Conservation (phyloP, 2,797 vertebrate genomes). For the Parambassis ranga region DNA sequence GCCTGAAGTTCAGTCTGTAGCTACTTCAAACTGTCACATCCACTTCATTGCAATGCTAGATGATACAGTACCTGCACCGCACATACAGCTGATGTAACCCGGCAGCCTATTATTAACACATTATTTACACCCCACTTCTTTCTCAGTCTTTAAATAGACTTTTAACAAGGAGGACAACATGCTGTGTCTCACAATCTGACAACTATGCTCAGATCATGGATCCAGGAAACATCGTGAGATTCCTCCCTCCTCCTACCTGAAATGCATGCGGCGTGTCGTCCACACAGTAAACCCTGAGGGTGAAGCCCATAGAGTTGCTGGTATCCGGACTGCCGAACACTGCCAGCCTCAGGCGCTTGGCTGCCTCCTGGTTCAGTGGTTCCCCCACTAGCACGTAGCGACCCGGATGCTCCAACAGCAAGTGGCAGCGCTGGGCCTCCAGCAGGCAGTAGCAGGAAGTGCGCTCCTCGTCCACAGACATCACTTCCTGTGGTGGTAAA, state of each 20-base stretch:
- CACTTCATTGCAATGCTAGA: neutral
- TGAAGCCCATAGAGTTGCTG: conserved; percentile 90
- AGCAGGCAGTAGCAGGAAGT: conserved; percentile 96
- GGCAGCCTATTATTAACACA: neutral
- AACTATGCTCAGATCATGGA: neutral
- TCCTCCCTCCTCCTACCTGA: conserved; percentile 82
- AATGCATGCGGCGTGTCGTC: conserved; percentile 97
- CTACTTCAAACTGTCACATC: neutral
- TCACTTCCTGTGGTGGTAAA: conserved; percentile 86
- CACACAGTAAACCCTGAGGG: conserved; percentile 94
- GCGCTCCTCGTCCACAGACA: conserved; percentile 95
- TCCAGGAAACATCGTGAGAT: neutral
- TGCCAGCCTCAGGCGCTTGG: conserved; percentile 93
- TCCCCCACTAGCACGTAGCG: conserved; percentile 94
- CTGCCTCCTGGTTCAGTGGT: conserved; percentile 87
- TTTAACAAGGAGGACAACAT: neutral
- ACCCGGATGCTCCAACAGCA: conserved; percentile 92
- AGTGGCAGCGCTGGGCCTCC: conserved; percentile 91
- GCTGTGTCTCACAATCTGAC: neutral
- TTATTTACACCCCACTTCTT: neutral
- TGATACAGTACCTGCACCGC: neutral
- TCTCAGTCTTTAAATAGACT: conserved; percentile 1
- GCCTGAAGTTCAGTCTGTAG: neutral
- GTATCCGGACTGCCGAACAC: conserved; percentile 91
- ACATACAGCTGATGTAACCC: conserved; percentile 7